phyloP scores from a whole-genome alignment of 1,140 invertebrate species.

The Lethrus apterus region DNA sequence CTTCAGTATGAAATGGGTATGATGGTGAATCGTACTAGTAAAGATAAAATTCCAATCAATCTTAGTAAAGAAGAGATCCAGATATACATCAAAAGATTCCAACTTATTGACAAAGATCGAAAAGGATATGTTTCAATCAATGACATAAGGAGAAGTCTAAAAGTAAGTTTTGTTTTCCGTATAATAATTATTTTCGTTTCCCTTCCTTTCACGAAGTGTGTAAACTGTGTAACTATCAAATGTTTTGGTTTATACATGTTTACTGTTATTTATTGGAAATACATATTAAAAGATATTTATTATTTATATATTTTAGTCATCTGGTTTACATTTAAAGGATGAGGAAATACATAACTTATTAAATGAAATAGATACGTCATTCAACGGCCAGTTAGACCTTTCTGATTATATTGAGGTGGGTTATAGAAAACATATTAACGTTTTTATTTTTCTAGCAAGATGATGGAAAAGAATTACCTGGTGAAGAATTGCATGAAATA shows the following conservation, averaged over 20 bases:
- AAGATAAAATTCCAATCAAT: constrained; percentile 86
- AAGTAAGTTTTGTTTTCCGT: too few relatives aligned
- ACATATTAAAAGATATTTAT: neutral
- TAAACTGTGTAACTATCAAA: too few relatives aligned
- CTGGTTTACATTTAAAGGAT: constrained; percentile 55
- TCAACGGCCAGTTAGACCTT: constrained; percentile 64
- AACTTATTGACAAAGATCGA: constrained; percentile 88
- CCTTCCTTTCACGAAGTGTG: too few relatives aligned
- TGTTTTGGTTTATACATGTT: too few relatives aligned
- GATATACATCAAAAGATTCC: constrained; percentile 90
- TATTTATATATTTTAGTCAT: constrained; percentile 42
- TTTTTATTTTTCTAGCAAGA: constrained; percentile 55
- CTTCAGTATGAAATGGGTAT: constrained; percentile 95
- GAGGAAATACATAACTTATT: constrained; percentile 58
- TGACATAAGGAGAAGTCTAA: constrained; percentile 88
- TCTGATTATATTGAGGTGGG: constrained; percentile 69
- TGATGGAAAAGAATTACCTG: constrained; percentile 79
- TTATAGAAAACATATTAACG: constrained; percentile 13
- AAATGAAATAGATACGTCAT: constrained; percentile 57
- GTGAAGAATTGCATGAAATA: constrained; percentile 95
- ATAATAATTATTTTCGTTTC: constrained; percentile 6
- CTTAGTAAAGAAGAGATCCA: constrained; percentile 92
- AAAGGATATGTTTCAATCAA: constrained; percentile 98
- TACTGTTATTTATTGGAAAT: too few relatives aligned
- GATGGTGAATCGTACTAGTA: constrained; percentile 79